Conservation (phyloP, 2,797 vertebrate genomes). For the Mus caroli region DNA sequence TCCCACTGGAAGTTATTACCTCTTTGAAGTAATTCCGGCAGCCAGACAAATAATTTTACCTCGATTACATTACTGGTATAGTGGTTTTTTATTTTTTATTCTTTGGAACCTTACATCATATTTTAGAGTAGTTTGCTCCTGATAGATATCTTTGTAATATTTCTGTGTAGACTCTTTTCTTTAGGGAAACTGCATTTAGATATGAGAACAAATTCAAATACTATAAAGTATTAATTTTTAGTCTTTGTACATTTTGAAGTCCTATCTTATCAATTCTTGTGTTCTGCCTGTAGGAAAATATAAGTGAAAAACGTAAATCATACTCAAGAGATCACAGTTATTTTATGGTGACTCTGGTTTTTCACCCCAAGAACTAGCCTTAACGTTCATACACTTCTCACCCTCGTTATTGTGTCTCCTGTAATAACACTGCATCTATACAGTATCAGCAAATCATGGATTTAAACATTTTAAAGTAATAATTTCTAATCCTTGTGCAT, state of each 20-base stretch:
- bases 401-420: not conserved
- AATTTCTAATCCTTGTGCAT: not conserved
- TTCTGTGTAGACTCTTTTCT: not conserved
- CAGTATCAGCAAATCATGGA: not conserved
- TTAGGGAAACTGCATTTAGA: not conserved
- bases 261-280: not conserved
- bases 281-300: not conserved
- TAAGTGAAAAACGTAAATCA: not conserved
- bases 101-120: not conserved
- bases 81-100: not conserved
- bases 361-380: not conserved
- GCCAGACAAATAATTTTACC: not conserved
- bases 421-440: not conserved
- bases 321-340: not conserved
- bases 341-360: not conserved
- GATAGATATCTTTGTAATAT: not conserved
- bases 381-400: not conserved
- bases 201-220: not conserved
- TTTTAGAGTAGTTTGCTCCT: not conserved
- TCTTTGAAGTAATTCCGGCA: not conserved
- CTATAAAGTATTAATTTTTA: not conserved
- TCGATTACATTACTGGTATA: not conserved
- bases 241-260: not conserved
- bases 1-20: not conserved
- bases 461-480: constrained; percentile 1